A percentile compares a stretch with the other conserved stretches of the same genome.
These are phyloP conservation scores for Molorchus minor DNA, from an alignment of 2,888 invertebrate species.

Conservation along the genomic window DNA sequence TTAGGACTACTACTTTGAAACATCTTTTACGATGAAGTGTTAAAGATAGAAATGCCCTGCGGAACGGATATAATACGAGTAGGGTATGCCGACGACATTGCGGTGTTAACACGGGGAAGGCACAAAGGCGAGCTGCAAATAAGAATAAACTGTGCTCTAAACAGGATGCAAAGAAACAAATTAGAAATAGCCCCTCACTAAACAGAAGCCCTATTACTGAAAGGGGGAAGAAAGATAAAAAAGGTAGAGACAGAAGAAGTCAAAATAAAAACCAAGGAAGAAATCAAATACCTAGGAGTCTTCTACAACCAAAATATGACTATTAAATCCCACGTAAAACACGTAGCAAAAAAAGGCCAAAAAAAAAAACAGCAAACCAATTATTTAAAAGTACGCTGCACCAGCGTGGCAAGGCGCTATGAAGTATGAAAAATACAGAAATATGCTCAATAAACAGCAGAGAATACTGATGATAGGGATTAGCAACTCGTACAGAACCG, in stretches of 20 bases:
- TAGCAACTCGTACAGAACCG: background rate
- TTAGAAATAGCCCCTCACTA: constrained; percentile 53
- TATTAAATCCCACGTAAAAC: background rate
- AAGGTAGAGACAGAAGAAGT: background rate
- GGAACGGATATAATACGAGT: constrained; percentile 10
- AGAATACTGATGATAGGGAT: background rate
- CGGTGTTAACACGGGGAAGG: background rate
- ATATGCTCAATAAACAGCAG: background rate
- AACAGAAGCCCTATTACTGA: constrained; percentile 23
- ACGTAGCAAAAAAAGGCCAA: background rate
- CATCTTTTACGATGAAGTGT: constrained; percentile 20
- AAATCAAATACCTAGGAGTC: constrained; percentile 17
- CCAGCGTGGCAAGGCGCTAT: background rate
- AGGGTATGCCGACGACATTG: constrained; percentile 27
- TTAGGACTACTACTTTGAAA: constrained; percentile 33
- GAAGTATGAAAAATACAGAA: background rate
- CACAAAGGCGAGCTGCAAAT: background rate
- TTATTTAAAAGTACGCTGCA: constrained; percentile 25
- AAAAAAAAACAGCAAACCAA: background rate
- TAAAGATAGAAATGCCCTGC: background rate
- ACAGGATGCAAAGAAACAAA: constrained; percentile 28
- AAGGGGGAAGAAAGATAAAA: background rate
- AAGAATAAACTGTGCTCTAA: constrained; percentile 1
- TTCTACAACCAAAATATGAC: background rate
- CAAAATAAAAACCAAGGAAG: background rate